Evolutionary conservation across 2,888 invertebrate species (phyloP).

Genomic region (Chalcis sispes): DNA sequence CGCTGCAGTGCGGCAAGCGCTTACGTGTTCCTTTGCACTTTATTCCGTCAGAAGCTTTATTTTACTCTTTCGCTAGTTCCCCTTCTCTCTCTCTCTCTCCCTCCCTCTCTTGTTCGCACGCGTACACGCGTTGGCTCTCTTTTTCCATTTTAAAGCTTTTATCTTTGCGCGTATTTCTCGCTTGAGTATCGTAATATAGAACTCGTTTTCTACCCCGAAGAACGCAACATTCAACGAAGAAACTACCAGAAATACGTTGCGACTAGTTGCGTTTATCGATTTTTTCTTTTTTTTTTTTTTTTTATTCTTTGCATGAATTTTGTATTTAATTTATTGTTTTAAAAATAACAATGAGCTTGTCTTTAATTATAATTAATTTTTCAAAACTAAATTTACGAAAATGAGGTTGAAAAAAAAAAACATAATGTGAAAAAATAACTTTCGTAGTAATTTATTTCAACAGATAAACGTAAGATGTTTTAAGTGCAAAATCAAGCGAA

Average conservation of each 20-base stretch:
- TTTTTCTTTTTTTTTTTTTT: too few species aligned
- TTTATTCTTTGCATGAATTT: too few species aligned
- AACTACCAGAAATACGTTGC: too few species aligned
- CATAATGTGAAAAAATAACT: too few species aligned
- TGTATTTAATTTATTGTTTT: too few species aligned
- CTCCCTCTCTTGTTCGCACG: background rate
- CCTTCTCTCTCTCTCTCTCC: too few species aligned
- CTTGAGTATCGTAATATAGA: constrained; percentile 34
- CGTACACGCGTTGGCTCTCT: too few species aligned
- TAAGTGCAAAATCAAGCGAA: too few species aligned
- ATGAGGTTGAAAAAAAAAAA: too few species aligned
- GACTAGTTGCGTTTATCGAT: background rate
- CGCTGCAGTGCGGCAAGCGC: constrained; percentile 3
- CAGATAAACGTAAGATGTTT: background rate
- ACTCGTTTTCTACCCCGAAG: constrained; percentile 20
- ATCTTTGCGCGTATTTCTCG: constrained; percentile 35
- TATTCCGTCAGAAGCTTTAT: constrained; percentile 38
- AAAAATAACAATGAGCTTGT: too few species aligned
- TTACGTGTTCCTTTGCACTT: constrained; percentile 39
- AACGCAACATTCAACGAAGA: background rate
- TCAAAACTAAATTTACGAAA: too few species aligned
- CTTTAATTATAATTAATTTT: background rate
- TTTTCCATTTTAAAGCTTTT: constrained; percentile 33
- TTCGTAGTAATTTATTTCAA: too few species aligned
- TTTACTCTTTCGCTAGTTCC: background rate